Evolutionary conservation across 2,113 vertebrate species (phyloP).

Genomic region (Egretta garzetta): DNA sequence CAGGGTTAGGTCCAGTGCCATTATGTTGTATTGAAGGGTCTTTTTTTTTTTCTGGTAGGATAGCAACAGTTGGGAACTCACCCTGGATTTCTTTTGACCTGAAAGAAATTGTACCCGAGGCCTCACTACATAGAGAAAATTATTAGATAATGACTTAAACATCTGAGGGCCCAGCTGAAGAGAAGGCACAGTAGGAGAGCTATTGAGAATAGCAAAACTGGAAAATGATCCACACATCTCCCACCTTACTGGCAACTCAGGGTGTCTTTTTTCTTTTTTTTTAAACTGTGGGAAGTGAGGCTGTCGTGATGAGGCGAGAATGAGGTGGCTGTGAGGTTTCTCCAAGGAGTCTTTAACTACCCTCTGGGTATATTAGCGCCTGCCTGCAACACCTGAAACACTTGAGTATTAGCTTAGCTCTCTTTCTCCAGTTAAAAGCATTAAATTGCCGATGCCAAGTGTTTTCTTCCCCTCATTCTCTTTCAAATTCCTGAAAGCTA

Average conservation of each 20-base stretch:
- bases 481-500: conserved; percentile 76
- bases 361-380: conserved; percentile 52
- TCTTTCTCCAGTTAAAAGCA: conserved; percentile 77
- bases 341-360: conserved; percentile 47
- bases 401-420: conserved; percentile 71
- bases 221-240: conserved; percentile 21
- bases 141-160: neutral
- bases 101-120: neutral
- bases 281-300: conserved; percentile 20
- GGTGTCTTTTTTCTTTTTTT: neutral
- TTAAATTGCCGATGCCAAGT: conserved; percentile 77
- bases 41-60: neutral
- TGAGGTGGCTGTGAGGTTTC: conserved; percentile 26
- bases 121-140: neutral
- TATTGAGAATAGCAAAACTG: neutral
- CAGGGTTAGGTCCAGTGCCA: neutral
- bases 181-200: neutral
- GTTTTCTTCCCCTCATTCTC: conserved; percentile 56
- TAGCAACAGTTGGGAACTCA: neutral
- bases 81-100: neutral
- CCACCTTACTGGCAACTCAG: conserved; percentile 13
- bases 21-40: neutral
- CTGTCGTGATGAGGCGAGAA: conserved; percentile 30
- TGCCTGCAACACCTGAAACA: conserved; percentile 58
- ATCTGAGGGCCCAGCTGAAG: neutral